phyloP scores from a whole-genome alignment of 1,140 invertebrate genomes.

The Saccostrea echinata region DNA sequence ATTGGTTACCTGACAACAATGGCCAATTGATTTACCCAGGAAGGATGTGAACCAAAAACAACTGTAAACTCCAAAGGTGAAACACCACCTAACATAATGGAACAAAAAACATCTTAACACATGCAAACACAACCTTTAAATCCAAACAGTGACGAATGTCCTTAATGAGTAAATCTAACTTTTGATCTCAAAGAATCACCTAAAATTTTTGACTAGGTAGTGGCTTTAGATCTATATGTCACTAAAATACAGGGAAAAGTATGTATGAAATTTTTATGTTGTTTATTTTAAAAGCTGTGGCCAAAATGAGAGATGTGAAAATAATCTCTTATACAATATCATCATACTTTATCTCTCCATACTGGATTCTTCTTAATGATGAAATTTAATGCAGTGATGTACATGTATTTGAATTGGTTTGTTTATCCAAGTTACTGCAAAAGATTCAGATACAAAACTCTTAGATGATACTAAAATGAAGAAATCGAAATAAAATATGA shows the following conservation, averaged over 20 bases:
- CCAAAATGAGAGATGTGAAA: background rate
- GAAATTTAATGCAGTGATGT: background rate
- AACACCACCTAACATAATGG: conserved; percentile 21
- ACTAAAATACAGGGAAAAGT: background rate
- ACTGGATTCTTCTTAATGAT: background rate
- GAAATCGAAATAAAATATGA: background rate
- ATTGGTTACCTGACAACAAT: background rate
- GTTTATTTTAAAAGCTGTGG: background rate
- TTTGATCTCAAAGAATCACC: background rate
- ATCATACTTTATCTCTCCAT: background rate
- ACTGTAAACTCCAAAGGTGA: conserved; percentile 1
- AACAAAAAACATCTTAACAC: background rate
- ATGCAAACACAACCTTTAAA: background rate
- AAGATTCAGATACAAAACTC: background rate
- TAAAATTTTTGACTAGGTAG: background rate
- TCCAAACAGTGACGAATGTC: background rate
- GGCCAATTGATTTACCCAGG: conserved; percentile 10
- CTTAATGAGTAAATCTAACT: background rate
- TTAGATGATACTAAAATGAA: background rate
- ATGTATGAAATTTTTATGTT: background rate
- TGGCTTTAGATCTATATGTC: background rate
- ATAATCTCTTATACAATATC: background rate
- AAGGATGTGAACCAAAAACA: background rate
- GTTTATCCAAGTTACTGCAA: background rate
- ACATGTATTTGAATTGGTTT: background rate